phyloP scores from a whole-genome alignment of 2,888 invertebrate genomes.

The Aquatica leii region DNA sequence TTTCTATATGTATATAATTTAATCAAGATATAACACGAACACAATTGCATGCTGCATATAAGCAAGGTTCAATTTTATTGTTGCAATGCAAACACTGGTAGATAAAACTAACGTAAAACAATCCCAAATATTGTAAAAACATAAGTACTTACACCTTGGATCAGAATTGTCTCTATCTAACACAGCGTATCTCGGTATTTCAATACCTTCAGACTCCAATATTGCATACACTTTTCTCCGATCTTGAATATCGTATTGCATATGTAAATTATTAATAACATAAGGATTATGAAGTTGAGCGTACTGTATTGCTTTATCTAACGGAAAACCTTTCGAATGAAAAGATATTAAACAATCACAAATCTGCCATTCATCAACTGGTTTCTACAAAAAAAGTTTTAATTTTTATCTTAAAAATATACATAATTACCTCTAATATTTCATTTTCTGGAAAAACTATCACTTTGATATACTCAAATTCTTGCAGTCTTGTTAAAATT shows the following conservation, averaged over 20 bases:
- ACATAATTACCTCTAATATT: slow-evolving; percentile 93
- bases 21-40: no score
- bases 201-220: slow-evolving; percentile 92
- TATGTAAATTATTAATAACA: slow-evolving; percentile 97
- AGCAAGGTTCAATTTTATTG: no score
- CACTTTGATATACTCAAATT: slow-evolving; percentile 96
- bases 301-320: slow-evolving; percentile 97
- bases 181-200: slow-evolving; percentile 97
- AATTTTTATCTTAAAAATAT: neutral
- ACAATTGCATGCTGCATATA: no score
- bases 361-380: slow-evolving; percentile 97
- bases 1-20: no score
- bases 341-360: slow-evolving; percentile 98
- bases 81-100: no score
- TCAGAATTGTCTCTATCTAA: slow-evolving; percentile 92
- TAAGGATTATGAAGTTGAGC: slow-evolving; percentile 93
- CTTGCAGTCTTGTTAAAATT: slow-evolving; percentile 93
- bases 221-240: slow-evolving; percentile 95
- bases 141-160: slow-evolving; percentile 78
- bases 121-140: neutral
- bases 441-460: slow-evolving; percentile 95
- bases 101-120: neutral
- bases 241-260: slow-evolving; percentile 98
- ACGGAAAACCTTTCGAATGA: slow-evolving; percentile 97
- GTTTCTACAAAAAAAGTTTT: slow-evolving; percentile 68